Conservation (phyloP, 2,888 invertebrate species). For the Pharmacophagus antenor region DNA sequence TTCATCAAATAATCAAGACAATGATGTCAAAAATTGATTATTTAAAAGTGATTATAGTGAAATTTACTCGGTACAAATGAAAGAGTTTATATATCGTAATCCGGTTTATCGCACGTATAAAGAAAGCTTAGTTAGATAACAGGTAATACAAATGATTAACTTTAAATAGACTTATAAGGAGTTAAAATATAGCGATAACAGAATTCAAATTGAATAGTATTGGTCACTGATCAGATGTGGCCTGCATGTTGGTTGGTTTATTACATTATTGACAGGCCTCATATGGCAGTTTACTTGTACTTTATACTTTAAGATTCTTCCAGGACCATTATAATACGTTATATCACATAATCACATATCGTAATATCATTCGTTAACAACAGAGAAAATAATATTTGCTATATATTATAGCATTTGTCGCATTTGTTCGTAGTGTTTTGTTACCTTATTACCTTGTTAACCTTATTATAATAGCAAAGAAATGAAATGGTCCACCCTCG, state of each 20-base stretch:
- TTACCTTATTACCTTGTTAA: no score
- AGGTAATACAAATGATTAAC: conserved; percentile 8
- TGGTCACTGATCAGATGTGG: no score
- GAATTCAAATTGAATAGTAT: no score
- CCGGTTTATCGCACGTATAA: conserved; percentile 14
- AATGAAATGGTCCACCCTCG: no score
- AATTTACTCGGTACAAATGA: conserved; percentile 10
- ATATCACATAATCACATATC: no score
- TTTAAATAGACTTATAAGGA: background rate
- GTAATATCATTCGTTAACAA: no score
- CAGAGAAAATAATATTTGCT: background rate
- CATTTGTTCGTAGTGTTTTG: background rate
- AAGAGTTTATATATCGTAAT: conserved; percentile 15
- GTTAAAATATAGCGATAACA: no score
- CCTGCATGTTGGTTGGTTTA: background rate
- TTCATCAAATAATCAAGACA: no score
- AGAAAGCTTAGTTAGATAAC: conserved; percentile 19
- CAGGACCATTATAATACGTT: no score
- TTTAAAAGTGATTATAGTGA: background rate
- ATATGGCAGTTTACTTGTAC: background rate
- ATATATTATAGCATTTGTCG: background rate
- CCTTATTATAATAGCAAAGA: no score
- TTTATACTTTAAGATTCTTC: background rate
- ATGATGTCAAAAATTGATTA: background rate
- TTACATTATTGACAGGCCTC: background rate